Evolutionary conservation across 2,888 invertebrate genomes (phyloP), one percentile per base, ranked within the genome.

Genomic region (Caenorhabditis sp.): DNA sequence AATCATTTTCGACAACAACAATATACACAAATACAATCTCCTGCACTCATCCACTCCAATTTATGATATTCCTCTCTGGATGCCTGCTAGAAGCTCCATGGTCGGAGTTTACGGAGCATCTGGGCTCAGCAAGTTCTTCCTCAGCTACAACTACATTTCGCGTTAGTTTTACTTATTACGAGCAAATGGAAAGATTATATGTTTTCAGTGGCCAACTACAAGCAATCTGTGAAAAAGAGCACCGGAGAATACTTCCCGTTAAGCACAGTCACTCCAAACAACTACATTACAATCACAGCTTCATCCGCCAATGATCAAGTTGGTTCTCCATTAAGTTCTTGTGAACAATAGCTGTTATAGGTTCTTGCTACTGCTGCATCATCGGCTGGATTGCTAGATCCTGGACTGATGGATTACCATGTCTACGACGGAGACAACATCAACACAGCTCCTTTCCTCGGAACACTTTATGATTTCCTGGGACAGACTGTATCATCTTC

Each of bases 381-480:
- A 19, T 14, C 49, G 24, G 38, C 16, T 16, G 41, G 31, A 2
- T 14, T 24, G 24, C 28, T 14, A 7, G 75, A 59, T 44, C 8
- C 22, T 5, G 38, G 8, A 0, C 68, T 76, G 26, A 7, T 38
- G 4, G n/a, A 69, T 14, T 51, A 68, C 24, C 54, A 28, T 22
- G 69, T 77, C 3, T 77, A 77, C 22, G 69, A 69, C 24, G 77
- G 77, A 10, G 61, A 69, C 44, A 69, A 77, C 16, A 22, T 77
- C 14, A 77, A 59, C 22, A 77, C 69, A 6, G 69, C 77, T 7
- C 28, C 61, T 16, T 35, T 49, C 28, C 26, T 77, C 24, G 77
- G 77, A 69, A 41, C 38, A 24, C 54, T 77, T 2, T 7, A 22
- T 26, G 44, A 61, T 2, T 5, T 76, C n/a, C 49, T 54, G 6